phyloP scores from a whole-genome alignment of 1,140 invertebrate species.

The Tetraneura akinire region DNA sequence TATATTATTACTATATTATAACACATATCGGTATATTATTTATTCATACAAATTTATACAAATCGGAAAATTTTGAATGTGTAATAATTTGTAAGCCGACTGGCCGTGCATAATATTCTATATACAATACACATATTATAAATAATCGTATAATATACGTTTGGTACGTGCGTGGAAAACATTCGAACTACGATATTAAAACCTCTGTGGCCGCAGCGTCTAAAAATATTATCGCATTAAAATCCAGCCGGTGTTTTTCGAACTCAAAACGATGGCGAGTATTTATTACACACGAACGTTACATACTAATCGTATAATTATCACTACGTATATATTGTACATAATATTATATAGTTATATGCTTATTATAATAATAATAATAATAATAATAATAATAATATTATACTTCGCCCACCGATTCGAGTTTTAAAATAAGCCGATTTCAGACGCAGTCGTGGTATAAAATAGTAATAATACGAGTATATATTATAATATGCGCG shows the following conservation, averaged over 20 bases:
- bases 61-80: too few species aligned
- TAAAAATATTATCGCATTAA: conserved; percentile 30
- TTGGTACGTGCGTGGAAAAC: neutral
- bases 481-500: too few species aligned
- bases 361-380: too few species aligned
- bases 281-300: conserved; percentile 2
- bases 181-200: neutral
- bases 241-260: conserved; percentile 16
- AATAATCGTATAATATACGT: neutral
- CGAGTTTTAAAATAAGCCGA: conserved; percentile 3
- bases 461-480: too few species aligned
- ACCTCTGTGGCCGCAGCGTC: neutral
- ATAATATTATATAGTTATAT: neutral
- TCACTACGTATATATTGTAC: neutral
- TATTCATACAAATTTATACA: too few species aligned
- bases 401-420: neutral
- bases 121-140: neutral
- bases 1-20: too few species aligned
- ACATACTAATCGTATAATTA: conserved; percentile 21
- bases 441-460: neutral
- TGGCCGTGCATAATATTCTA: too few species aligned
- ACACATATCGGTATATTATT: too few species aligned
- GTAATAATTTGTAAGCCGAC: too few species aligned
- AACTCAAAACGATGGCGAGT: neutral
- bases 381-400: too few species aligned